Base-by-base conservation (phyloP, 2,797 vertebrate genomes). In the Melanotaenia trifasciata region DNA sequence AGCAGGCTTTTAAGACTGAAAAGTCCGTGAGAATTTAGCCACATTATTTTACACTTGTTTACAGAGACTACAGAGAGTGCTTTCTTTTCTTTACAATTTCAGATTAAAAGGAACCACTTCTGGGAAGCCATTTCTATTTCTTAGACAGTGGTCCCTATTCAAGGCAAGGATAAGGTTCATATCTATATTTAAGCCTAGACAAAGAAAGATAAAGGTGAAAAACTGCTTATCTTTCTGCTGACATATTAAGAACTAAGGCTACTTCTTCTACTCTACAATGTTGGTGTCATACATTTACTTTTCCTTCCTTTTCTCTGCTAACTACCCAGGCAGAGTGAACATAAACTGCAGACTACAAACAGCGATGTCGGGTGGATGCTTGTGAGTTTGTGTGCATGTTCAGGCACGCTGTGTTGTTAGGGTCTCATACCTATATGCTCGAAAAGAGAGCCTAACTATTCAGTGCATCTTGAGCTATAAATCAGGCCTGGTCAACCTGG, bases 401-500 rank as follows among this genome's bases (percentile, higher is more conserved):
- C 4, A 30, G 71, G 80, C 80, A 79, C 72, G 72, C 68, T 14
- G 36, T 8, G 38, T 32, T 35, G 67, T 36, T 26, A 60, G 53
- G 70, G 71, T 73, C 75, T 84, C 58, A 72, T 80, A 78, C 70
- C 86, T 74, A 77, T 83, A 74, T 81, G 81, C 79, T 74, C 60
- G 63, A 76, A 81, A 84, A 76, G 59, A 70, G 63, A 79, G 72
- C 76, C 79, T 69, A 90, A 88, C 75, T 58, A 74, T 87, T 90
- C 76, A 81, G 84, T 12, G 59, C 74, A 85, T 94, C 91, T 88
- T 76, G 64, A 84, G 86, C 90, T 85, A 94, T 94, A 94, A 93
- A 94, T 94, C 94, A 94, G 91, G 91, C 87, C 87, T 92, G 92
- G 90, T 92, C 93, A 91, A 92, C 90, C 84, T 93, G 90, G 91